Base-by-base conservation (phyloP, 2,797 vertebrate species). In the Paramormyrops hopkinsi region DNA sequence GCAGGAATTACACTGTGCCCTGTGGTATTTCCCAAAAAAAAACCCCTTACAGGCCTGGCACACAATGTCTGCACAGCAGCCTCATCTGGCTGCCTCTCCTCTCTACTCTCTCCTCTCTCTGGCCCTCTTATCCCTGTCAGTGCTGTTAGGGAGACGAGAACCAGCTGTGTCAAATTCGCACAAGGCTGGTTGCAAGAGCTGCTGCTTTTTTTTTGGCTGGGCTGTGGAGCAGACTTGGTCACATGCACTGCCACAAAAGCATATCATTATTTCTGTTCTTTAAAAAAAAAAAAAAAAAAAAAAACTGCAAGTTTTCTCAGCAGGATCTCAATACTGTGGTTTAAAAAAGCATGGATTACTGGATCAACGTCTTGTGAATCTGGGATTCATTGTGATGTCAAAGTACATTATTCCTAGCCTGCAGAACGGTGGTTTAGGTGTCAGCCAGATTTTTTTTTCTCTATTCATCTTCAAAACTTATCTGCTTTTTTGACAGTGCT, bases 401-500 rank as follows among this genome's bases (percentile, higher is more conserved):
- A 73, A 73, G 65, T 73, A 73, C 29, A 73, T 48, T 84, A 46
- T 84, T 46, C 82, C n/a, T 51, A 46, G 82, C 46, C 46, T 84
- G 82, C n/a, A 51, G 82, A 48, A 84, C 4, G 2, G 62, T 85
- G 25, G 82, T 46, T 48, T 51, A 53, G 53, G 76, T 89, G 82
- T 54, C 37, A n/a, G 62, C 51, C 19, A 84, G 65, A 73, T 73
- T 73, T 84, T 48, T 79, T 84, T 84, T 25, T 48, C 44, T 51
- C 93, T 93, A 93, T 94, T 94, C 94, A 94, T 69, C 65, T 90
- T 94, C 93, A 94, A 94, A 93, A 93, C 94, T 94, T 95, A 96
- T 96, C 95, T 96, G 96, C 92, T 14, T 29, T 95, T 94, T 94
- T 92, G 94, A 91, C 89, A 93, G 92, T 2, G 93, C 93, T 95